phyloP scores from a whole-genome alignment of 2,797 vertebrate genomes.

The Catostomus latipinnis region DNA sequence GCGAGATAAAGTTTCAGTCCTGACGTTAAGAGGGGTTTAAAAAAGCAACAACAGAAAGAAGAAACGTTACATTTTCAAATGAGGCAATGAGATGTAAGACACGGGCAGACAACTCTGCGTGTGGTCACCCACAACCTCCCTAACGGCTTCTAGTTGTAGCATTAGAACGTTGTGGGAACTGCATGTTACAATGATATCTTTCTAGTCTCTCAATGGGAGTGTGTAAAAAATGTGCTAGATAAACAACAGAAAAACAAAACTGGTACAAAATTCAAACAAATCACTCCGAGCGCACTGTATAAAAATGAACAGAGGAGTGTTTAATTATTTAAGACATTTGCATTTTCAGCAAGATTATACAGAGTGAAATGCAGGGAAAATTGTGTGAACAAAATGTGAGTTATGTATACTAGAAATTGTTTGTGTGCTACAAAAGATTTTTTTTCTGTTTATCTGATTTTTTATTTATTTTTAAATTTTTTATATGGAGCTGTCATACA shows the following conservation, averaged over 20 bases:
- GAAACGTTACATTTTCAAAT: slow-evolving; percentile 24
- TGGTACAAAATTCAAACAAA: slow-evolving; percentile 85
- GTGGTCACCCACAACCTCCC: slow-evolving; percentile 23
- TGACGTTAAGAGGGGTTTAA: slow-evolving; percentile 66
- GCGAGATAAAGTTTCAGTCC: slow-evolving; percentile 75
- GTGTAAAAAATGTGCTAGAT: slow-evolving; percentile 62
- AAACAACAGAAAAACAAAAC: slow-evolving; percentile 76
- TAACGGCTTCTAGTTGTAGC: not conserved
- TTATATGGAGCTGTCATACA: slow-evolving; percentile 63
- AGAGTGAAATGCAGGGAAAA: slow-evolving; percentile 68
- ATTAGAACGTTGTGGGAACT: not conserved
- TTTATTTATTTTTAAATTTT: slow-evolving; percentile 48
- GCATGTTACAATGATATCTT: slow-evolving; percentile 68
- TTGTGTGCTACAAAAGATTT: slow-evolving; percentile 84
- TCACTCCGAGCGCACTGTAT: slow-evolving; percentile 69
- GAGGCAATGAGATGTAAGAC: slow-evolving; percentile 64
- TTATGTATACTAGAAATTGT: slow-evolving; percentile 80
- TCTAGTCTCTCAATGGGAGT: slow-evolving; percentile 53
- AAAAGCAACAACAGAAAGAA: slow-evolving; percentile 3
- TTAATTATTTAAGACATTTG: slow-evolving; percentile 84
- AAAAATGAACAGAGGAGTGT: slow-evolving; percentile 77
- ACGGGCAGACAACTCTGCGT: slow-evolving; percentile 28
- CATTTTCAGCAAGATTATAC: slow-evolving; percentile 81
- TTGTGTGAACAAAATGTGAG: slow-evolving; percentile 82
- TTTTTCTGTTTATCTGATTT: slow-evolving; percentile 73